Conservation (phyloP, 2,113 vertebrate genomes). For the Nannobrachium achirus region DNA sequence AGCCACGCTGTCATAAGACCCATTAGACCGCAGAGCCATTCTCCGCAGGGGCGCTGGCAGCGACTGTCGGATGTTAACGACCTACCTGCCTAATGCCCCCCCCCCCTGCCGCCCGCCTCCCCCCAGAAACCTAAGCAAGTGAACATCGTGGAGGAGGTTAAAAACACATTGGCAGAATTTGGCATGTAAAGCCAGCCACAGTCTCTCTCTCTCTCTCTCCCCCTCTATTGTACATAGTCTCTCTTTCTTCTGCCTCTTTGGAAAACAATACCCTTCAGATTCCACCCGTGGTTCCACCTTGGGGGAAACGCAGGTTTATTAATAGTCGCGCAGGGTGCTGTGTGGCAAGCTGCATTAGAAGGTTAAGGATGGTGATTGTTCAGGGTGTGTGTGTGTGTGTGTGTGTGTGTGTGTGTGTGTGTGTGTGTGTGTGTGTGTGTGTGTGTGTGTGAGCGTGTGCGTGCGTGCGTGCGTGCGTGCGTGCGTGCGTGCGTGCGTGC, state of each 20-base stretch:
- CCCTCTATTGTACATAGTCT: conserved; percentile 15
- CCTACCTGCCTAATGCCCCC: conserved; percentile 40
- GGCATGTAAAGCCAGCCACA: conserved; percentile 40
- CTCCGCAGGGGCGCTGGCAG: conserved; percentile 34
- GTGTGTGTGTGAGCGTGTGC: no score
- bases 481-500: no score
- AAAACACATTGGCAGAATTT: conserved; percentile 42
- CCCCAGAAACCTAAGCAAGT: conserved; percentile 53
- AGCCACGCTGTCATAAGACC: conserved; percentile 11
- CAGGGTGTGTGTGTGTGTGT: no score
- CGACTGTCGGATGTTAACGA: conserved; percentile 22
- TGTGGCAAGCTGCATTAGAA: conserved; percentile 45
- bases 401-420: no score
- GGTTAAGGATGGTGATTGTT: conserved; percentile 57
- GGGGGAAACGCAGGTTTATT: conserved; percentile 68
- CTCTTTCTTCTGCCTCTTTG: conserved; percentile 48
- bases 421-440: no score
- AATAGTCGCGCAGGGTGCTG: conserved; percentile 59
- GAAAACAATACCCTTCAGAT: conserved; percentile 65
- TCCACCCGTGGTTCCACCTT: conserved; percentile 52
- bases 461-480: no score
- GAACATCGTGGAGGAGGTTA: conserved; percentile 48
- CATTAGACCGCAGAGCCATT: conserved; percentile 28
- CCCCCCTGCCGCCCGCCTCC: conserved; percentile 35
- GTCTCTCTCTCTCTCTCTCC: conserved; percentile 31